These are phyloP conservation scores for Dyspetes luteomarginatus DNA, from an alignment of 2,888 invertebrate species.

Conservation along the genomic window DNA sequence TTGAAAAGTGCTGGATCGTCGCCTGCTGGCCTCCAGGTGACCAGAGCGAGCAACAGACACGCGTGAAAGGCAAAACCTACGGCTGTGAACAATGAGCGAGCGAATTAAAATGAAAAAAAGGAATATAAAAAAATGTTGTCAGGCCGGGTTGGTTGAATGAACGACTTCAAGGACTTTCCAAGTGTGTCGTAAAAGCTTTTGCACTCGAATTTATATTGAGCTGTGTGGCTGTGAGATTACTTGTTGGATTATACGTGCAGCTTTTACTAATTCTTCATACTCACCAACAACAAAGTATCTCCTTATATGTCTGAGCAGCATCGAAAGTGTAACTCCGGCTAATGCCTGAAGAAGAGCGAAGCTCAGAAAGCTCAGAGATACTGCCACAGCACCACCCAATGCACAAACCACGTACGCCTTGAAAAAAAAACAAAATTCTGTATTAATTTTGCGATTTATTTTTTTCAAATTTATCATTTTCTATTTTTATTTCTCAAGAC, in stretches of 20 bases:
- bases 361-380: constrained; percentile 90
- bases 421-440: constrained; percentile 66
- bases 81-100: constrained; percentile 83
- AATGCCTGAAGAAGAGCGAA: constrained; percentile 90
- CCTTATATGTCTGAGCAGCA: constrained; percentile 90
- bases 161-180: constrained; percentile 55
- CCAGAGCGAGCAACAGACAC: constrained; percentile 89
- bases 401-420: constrained; percentile 94
- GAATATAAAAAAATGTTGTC: constrained; percentile 15
- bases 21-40: constrained; percentile 91
- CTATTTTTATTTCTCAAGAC: too few relatives aligned
- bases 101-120: constrained; percentile 3
- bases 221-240: background rate
- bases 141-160: constrained; percentile 45
- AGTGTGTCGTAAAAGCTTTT: constrained; percentile 33
- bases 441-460: background rate
- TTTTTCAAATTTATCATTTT: background rate
- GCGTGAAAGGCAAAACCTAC: constrained; percentile 93
- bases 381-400: constrained; percentile 88
- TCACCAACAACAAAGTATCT: constrained; percentile 90
- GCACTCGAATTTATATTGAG: background rate
- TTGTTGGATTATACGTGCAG: too few relatives aligned
- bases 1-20: constrained; percentile 93
- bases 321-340: constrained; percentile 91
- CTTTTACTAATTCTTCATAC: constrained; percentile 44